A percentile compares a stretch with the other conserved stretches of the same genome.
Evolutionary conservation across 2,113 vertebrate species (phyloP).

Genomic region (Hystrix brachyura): DNA sequence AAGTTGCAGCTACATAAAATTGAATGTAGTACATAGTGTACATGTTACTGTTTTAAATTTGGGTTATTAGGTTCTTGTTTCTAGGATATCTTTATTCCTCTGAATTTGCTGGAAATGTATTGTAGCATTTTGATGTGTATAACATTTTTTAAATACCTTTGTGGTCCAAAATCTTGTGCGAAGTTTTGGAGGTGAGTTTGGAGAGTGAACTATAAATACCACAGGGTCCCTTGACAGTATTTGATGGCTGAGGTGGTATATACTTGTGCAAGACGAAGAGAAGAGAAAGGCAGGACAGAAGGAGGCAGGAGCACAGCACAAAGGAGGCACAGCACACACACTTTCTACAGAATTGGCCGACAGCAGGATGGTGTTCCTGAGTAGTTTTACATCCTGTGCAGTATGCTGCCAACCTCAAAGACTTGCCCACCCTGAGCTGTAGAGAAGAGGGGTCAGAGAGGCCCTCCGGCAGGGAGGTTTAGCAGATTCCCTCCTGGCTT

Average conservation of each 20-base stretch:
- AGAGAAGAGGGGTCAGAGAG: too few relatives aligned
- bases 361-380: fast-evolving
- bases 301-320: not conserved
- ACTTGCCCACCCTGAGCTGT: not conserved
- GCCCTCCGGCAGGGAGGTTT: too few relatives aligned
- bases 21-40: too few relatives aligned
- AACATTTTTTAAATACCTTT: not conserved
- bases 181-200: not conserved
- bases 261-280: not conserved
- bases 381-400: not conserved
- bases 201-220: not conserved
- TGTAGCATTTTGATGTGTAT: not conserved
- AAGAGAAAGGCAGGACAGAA: not conserved
- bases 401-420: not conserved
- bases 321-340: not conserved
- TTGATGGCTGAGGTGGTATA: not conserved
- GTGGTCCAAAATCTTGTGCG: not conserved
- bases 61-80: too few relatives aligned
- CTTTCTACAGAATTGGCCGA: not conserved
- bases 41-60: too few relatives aligned
- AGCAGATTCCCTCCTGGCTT: not conserved
- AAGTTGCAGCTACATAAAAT: too few relatives aligned
- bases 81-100: too few relatives aligned
- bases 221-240: fast-evolving
- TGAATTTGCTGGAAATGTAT: not conserved